Evolutionary conservation across 1,140 invertebrate species (phyloP).

Genomic region (Oncopeltus fasciatus): DNA sequence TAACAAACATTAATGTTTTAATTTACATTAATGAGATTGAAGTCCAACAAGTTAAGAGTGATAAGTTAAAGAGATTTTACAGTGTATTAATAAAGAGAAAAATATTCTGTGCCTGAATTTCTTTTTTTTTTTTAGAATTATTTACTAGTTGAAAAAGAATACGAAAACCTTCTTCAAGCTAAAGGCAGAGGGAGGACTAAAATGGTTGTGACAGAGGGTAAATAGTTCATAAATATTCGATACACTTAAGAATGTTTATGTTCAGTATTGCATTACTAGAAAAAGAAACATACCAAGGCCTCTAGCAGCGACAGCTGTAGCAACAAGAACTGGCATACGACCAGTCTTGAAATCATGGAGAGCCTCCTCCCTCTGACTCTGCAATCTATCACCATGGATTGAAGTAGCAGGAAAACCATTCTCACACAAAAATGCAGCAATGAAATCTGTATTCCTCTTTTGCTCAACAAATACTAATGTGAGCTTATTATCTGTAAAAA

Average conservation of each 20-base stretch:
- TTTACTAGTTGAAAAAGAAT: too few relatives aligned
- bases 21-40: too few relatives aligned
- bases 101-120: too few relatives aligned
- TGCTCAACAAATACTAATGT: constrained; percentile 82
- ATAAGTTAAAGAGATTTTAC: too few relatives aligned
- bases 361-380: constrained; percentile 78
- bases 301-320: constrained; percentile 83
- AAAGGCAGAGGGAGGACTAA: too few relatives aligned
- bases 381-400: constrained; percentile 84
- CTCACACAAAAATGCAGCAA: constrained; percentile 59
- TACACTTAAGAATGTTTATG: constrained; percentile 33
- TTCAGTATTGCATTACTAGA: constrained; percentile 27
- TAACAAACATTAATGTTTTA: too few relatives aligned
- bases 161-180: too few relatives aligned
- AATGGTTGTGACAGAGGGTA: too few relatives aligned
- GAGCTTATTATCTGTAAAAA: constrained; percentile 31
- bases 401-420: constrained; percentile 60
- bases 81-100: too few relatives aligned
- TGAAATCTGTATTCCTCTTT: constrained; percentile 77
- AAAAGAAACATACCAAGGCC: constrained; percentile 47
- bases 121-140: too few relatives aligned
- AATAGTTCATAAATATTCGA: too few relatives aligned
- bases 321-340: constrained; percentile 62
- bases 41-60: too few relatives aligned
- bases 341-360: constrained; percentile 67